Conservation (phyloP, 2,113 vertebrate genomes). For the Oryzias woworae region DNA sequence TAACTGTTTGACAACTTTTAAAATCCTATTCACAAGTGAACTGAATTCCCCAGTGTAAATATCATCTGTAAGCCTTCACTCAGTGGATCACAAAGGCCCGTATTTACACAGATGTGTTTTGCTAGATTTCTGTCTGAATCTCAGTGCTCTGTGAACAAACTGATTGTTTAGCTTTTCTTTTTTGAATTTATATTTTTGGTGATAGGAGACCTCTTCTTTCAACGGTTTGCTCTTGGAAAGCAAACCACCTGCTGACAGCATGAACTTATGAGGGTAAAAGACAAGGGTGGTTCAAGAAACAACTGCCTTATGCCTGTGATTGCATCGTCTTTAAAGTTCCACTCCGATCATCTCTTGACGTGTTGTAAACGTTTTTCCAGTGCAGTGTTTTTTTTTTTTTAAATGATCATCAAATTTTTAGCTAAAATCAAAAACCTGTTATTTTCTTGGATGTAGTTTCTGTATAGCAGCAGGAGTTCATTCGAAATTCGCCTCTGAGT, state of each 20-base stretch:
- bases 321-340: too few relatives aligned
- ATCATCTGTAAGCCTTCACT: conserved; percentile 10
- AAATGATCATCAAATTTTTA: too few relatives aligned
- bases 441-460: too few relatives aligned
- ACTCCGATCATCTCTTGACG: too few relatives aligned
- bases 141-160: conserved; percentile 25
- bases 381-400: too few relatives aligned
- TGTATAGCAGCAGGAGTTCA: too few relatives aligned
- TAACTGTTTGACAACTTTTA: background rate
- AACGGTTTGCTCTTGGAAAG: conserved; percentile 46
- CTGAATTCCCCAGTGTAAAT: conserved; percentile 15
- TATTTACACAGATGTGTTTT: conserved; percentile 32
- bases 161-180: conserved; percentile 24
- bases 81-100: conserved; percentile 5
- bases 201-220: conserved; percentile 28
- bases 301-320: conserved; percentile 12
- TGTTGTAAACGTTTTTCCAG: too few relatives aligned
- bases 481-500: too few relatives aligned
- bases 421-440: too few relatives aligned
- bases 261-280: conserved; percentile 23
- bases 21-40: conserved; percentile 11
- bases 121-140: conserved; percentile 22
- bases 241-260: conserved; percentile 43
- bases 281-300: conserved; percentile 18
- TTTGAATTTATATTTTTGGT: conserved; percentile 24